Conservation (phyloP, 92 coral and sea anemone species). For the Metridium senile region DNA sequence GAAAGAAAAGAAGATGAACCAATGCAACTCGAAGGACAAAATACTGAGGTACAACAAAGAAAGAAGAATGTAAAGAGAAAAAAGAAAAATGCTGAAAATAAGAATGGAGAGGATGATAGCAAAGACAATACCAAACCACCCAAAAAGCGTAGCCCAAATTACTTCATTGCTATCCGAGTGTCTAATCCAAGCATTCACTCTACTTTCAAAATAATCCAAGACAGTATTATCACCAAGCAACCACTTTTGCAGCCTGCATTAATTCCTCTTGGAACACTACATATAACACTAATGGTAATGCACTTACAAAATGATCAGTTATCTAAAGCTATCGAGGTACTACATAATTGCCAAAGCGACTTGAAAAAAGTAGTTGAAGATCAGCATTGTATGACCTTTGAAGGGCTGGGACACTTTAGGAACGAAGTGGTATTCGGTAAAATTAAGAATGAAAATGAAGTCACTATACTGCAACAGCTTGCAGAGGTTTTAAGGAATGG, state of each 20-base stretch:
- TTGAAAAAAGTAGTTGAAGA: constrained; percentile 42
- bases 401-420: constrained; percentile 81
- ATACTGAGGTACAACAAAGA: not conserved
- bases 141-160: constrained; percentile 67
- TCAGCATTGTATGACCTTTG: constrained; percentile 47
- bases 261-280: constrained; percentile 79
- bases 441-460: constrained; percentile 54
- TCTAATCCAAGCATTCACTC: constrained; percentile 78
- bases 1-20: constrained; percentile 6
- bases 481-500: constrained; percentile 51
- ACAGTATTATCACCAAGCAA: constrained; percentile 58
- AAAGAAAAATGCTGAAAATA: constrained; percentile 19
- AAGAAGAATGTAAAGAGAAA: not conserved
- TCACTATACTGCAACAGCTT: constrained; percentile 46
- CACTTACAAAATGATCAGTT: constrained; percentile 60
- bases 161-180: constrained; percentile 87
- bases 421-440: constrained; percentile 87
- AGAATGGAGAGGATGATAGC: constrained; percentile 13
- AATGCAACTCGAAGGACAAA: not conserved
- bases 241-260: constrained; percentile 69
- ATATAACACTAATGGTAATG: constrained; percentile 90
- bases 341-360: constrained; percentile 54
- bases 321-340: constrained; percentile 63
- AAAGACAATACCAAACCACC: constrained; percentile 38
- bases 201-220: constrained; percentile 72